phyloP scores from a whole-genome alignment of 2,888 invertebrate species.

The Salticus scenicus region DNA sequence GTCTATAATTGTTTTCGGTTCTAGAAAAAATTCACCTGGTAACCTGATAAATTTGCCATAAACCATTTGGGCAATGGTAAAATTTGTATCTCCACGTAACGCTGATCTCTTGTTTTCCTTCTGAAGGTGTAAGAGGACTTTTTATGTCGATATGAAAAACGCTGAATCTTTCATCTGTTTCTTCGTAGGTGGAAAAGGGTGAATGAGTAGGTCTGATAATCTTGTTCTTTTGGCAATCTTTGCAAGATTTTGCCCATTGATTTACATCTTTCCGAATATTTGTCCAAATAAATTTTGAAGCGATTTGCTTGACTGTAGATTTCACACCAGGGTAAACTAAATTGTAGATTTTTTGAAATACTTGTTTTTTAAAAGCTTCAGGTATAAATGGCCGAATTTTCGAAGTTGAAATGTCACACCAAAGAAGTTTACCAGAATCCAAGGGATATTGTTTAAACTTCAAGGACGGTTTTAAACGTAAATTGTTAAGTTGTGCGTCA shows the following conservation, averaged over 20 bases:
- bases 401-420: constrained; percentile 28
- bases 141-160: constrained; percentile 67
- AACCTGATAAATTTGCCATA: constrained; percentile 6
- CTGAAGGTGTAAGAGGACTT: constrained; percentile 36
- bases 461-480: background rate
- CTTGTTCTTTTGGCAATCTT: background rate
- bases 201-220: background rate
- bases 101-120: background rate
- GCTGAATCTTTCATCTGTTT: background rate
- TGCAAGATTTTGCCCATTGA: background rate
- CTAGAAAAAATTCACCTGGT: constrained; percentile 22
- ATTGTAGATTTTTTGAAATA: background rate
- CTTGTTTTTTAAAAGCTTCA: background rate
- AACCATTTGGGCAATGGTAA: constrained; percentile 16
- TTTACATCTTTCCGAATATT: background rate
- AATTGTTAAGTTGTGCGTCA: background rate
- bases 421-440: constrained; percentile 2
- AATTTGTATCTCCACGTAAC: background rate
- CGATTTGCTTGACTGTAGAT: background rate
- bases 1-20: background rate
- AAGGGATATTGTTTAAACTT: constrained; percentile 14
- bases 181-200: background rate
- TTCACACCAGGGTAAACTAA: constrained; percentile 16
- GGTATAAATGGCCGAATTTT: constrained; percentile 37
- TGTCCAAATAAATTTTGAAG: background rate